These are phyloP conservation scores for Silurus meridionalis DNA, from an alignment of 2,113 vertebrate genomes.

Conservation along the genomic window DNA sequence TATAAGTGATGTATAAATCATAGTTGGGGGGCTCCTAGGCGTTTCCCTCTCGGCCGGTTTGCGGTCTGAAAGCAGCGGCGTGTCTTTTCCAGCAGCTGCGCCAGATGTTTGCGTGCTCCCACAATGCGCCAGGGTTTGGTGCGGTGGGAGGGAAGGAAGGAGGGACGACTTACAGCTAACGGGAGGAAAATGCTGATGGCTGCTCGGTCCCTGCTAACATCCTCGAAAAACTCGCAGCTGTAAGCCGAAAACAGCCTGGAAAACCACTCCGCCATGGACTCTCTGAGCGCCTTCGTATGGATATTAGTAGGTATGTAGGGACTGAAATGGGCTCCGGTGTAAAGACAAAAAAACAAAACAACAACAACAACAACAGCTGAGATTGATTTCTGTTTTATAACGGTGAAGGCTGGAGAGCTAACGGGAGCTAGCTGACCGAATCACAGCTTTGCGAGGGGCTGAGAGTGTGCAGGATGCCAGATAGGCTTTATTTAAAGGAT, in stretches of 20 bases:
- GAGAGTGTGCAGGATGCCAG: neutral
- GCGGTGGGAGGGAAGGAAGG: slow-evolving; percentile 67
- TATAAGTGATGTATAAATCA: neutral
- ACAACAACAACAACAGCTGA: no score
- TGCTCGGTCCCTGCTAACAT: slow-evolving; percentile 58
- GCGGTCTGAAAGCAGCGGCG: slow-evolving; percentile 32
- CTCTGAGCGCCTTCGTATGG: slow-evolving; percentile 61
- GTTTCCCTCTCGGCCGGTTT: neutral
- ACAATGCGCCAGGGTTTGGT: slow-evolving; percentile 58
- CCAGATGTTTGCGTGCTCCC: slow-evolving; percentile 71
- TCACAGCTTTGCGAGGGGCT: slow-evolving; percentile 11
- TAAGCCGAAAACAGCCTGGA: slow-evolving; percentile 53
- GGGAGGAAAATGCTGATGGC: slow-evolving; percentile 65
- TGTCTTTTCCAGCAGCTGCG: slow-evolving; percentile 66
- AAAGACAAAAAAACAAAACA: no score
- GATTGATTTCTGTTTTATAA: no score
- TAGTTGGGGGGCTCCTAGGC: neutral
- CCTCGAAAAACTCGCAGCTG: slow-evolving; percentile 42
- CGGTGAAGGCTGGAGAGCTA: slow-evolving; percentile 45
- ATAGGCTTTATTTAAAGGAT: neutral
- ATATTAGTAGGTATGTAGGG: slow-evolving; percentile 71
- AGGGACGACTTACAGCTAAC: slow-evolving; percentile 62
- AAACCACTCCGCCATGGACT: slow-evolving; percentile 62
- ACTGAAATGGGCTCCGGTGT: neutral
- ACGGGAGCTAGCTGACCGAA: slow-evolving; percentile 41